Conservation (phyloP, 37 sponge, comb jelly and placozoan species). For the Mnemiopsis leidyi region DNA sequence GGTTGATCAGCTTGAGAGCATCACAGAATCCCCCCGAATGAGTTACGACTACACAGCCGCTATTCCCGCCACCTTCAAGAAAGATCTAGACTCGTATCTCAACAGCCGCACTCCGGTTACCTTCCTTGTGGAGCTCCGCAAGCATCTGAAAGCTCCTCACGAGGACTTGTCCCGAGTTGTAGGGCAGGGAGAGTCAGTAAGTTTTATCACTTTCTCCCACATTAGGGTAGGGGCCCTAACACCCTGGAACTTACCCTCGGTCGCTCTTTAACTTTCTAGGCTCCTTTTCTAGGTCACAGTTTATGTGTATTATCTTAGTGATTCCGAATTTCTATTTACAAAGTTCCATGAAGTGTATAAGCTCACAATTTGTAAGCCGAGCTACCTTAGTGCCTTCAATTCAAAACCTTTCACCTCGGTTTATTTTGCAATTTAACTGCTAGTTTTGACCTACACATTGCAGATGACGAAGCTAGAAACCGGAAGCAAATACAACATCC, state of each 20-base stretch:
- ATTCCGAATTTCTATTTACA: too few species aligned
- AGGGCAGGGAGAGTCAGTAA: conserved; percentile 2
- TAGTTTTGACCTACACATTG: background rate
- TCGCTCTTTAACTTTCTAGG: too few species aligned
- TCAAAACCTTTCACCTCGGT: too few species aligned
- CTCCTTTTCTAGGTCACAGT: too few species aligned
- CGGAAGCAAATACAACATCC: conserved; percentile 86
- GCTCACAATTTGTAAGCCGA: too few species aligned
- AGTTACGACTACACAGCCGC: conserved; percentile 79
- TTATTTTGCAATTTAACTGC: background rate
- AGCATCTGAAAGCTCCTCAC: conserved; percentile 74
- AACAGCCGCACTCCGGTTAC: conserved; percentile 86
- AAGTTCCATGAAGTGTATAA: too few species aligned
- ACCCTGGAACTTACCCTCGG: too few species aligned
- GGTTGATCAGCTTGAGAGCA: conserved; percentile 96
- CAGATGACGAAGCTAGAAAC: conserved; percentile 73
- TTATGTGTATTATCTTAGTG: too few species aligned
- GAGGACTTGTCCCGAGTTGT: conserved; percentile 48
- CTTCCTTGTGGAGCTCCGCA: conserved; percentile 82
- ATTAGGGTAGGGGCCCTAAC: too few species aligned
- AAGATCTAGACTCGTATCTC: conserved; percentile 88
- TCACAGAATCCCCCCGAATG: conserved; percentile 89
- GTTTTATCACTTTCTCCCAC: background rate
- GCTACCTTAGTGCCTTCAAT: too few species aligned
- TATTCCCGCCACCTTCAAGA: conserved; percentile 79